phyloP scores from a whole-genome alignment of 2,888 invertebrate genomes.

The Microctonus hyperodae region DNA sequence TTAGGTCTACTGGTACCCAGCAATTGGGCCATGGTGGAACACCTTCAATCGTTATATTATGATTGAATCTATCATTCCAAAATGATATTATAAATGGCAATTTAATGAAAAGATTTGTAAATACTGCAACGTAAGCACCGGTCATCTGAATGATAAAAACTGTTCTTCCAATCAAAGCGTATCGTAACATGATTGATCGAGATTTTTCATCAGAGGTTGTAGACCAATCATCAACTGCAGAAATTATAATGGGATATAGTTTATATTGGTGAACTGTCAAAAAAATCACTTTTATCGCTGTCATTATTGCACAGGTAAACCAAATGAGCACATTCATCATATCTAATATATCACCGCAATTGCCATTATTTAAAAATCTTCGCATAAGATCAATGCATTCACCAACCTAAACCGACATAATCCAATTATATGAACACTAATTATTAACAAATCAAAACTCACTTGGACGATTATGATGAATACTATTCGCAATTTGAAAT shows the following conservation, averaged over 20 bases:
- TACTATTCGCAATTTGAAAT: constrained; percentile 15
- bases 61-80: too few species aligned
- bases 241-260: constrained; percentile 30
- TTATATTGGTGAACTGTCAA: constrained; percentile 23
- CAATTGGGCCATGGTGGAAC: constrained; percentile 30
- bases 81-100: too few species aligned
- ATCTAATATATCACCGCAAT: constrained; percentile 32
- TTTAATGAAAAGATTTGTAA: too few species aligned
- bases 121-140: constrained; percentile 5
- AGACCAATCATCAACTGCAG: constrained; percentile 37
- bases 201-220: constrained; percentile 17
- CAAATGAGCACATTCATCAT: constrained; percentile 32
- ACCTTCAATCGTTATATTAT: too few species aligned
- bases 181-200: constrained; percentile 30
- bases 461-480: constrained; percentile 14
- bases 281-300: constrained; percentile 34
- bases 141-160: constrained; percentile 28
- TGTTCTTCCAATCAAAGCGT: constrained; percentile 30
- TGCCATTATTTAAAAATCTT: constrained; percentile 24
- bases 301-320: too few species aligned
- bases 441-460: constrained; percentile 11
- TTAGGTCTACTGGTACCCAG: constrained; percentile 10
- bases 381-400: too few species aligned
- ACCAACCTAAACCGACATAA: too few species aligned
- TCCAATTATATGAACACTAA: too few species aligned